Percentiles rank a stretch among this genome's conserved stretches.
These are phyloP conservation scores for Aphaenogaster floridana DNA, from an alignment of 1,140 invertebrate species.

Conservation along the genomic window DNA sequence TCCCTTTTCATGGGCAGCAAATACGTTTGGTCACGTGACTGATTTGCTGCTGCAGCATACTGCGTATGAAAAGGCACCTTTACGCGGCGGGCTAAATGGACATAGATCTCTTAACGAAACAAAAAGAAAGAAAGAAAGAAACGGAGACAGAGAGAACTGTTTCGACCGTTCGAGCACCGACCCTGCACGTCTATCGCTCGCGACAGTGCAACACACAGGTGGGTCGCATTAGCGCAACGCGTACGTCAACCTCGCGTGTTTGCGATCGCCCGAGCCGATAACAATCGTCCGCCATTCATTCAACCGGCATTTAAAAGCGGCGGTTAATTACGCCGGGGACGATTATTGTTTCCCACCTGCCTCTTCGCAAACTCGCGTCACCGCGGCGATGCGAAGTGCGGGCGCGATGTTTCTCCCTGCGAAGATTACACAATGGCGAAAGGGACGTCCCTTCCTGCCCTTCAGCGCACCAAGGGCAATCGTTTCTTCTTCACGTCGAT, in stretches of 20 bases:
- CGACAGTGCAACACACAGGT: neutral
- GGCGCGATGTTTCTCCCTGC: neutral
- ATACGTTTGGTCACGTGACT: too few relatives aligned
- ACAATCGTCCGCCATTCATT: constrained; percentile 48
- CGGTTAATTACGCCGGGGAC: constrained; percentile 64
- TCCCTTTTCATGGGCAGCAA: too few relatives aligned
- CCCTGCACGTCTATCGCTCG: neutral
- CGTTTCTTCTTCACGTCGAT: neutral
- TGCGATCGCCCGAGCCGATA: constrained; percentile 43
- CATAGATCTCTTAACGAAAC: neutral
- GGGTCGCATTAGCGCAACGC: constrained; percentile 26
- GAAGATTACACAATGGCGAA: constrained; percentile 26
- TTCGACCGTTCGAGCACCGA: neutral
- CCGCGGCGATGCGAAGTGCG: constrained; percentile 25
- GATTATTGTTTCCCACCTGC: constrained; percentile 36
- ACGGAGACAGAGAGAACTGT: neutral
- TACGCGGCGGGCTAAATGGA: neutral
- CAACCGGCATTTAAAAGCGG: constrained; percentile 51
- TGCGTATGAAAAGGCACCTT: too few relatives aligned
- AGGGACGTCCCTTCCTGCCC: neutral
- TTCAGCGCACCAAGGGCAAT: neutral
- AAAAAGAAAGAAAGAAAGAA: neutral
- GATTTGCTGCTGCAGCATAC: too few relatives aligned
- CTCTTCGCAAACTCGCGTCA: constrained; percentile 7
- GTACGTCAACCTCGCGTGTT: constrained; percentile 49